Percentiles rank a stretch among this genome's conserved stretches.
These are phyloP conservation scores for Linepithema humile DNA, from an alignment of 1,140 invertebrate genomes.

Conservation along the genomic window DNA sequence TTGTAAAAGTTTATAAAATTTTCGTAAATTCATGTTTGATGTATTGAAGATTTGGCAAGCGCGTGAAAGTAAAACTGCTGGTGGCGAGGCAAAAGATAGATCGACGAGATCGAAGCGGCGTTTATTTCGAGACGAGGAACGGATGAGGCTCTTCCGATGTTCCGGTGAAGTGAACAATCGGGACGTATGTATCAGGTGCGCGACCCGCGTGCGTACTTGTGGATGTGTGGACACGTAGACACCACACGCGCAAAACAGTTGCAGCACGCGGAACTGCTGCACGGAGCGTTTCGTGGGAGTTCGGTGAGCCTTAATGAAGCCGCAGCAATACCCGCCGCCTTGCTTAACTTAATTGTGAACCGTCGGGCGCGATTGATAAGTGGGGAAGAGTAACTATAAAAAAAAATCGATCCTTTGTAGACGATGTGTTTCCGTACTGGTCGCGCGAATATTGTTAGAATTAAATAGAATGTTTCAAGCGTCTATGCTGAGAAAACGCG, in stretches of 20 bases:
- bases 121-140: slow-evolving; percentile 29
- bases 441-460: too few species aligned
- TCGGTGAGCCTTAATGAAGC: slow-evolving; percentile 18
- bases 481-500: too few species aligned
- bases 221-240: not conserved
- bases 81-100: not conserved
- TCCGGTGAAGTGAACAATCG: slow-evolving; percentile 52
- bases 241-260: not conserved
- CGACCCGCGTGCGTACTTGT: not conserved
- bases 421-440: too few species aligned
- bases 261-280: slow-evolving; percentile 22
- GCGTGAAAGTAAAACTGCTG: slow-evolving; percentile 40
- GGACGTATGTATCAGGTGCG: slow-evolving; percentile 28
- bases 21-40: not conserved
- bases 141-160: slow-evolving; percentile 50
- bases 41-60: not conserved
- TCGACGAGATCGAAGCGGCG: not conserved
- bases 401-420: not conserved
- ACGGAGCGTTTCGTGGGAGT: slow-evolving; percentile 10
- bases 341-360: not conserved
- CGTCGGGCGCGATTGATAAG: not conserved
- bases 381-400: not conserved
- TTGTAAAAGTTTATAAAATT: too few species aligned
- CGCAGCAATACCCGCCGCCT: not conserved
- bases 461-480: too few species aligned